Base-by-base conservation (phyloP, 1,140 invertebrate species). In the Drosophila ironensis region DNA sequence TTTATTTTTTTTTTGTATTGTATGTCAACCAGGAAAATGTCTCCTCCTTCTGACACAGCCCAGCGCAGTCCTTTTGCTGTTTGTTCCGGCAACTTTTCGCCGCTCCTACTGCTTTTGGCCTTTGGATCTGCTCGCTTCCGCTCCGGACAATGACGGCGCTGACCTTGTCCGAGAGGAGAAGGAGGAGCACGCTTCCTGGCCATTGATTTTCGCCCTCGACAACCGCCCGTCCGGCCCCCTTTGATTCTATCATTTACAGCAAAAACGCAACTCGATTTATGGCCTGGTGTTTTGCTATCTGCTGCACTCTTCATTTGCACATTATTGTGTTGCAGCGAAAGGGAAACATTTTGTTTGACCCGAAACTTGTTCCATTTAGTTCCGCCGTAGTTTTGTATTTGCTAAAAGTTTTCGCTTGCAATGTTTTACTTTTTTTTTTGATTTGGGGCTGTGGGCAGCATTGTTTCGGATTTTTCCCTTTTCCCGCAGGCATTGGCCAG, bases 201-300 rank as follows among this genome's bases (percentile, higher is more conserved):
- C 73, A 78, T 82, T 84, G 78, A 77, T 84, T 82, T 82, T 82
- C 45, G 28, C 44, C 35, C 44, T 60, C 67, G 48, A 48, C 33
- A 24, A 19, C 22, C 22, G 16, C 9, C 11, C 9, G 8, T 44
- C 17, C n/a, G 28, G 56, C 12, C 17, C 6, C 38, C n/a, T 40
- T 17, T 45, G 52, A 40, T 11, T 19, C 45, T 42, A 41, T 73
- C 69, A 84, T 72, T 76, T 59, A 56, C 76, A 71, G 66, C 50
- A 46, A 63, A 70, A 59, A 67, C 47, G 45, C 75, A 66, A 81
- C 72, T 75, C 68, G 54, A 80, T 71, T 75, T 80, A 60, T 75
- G 59, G 51, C 14, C 51, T 28, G 16, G 24, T 22, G 24, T 41
- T 24, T 41, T 52, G 24, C 37, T n/a, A 17, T 41, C 28, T 38